Evolutionary conservation across 2,113 vertebrate species (phyloP).

Genomic region (Alethe diademata): DNA sequence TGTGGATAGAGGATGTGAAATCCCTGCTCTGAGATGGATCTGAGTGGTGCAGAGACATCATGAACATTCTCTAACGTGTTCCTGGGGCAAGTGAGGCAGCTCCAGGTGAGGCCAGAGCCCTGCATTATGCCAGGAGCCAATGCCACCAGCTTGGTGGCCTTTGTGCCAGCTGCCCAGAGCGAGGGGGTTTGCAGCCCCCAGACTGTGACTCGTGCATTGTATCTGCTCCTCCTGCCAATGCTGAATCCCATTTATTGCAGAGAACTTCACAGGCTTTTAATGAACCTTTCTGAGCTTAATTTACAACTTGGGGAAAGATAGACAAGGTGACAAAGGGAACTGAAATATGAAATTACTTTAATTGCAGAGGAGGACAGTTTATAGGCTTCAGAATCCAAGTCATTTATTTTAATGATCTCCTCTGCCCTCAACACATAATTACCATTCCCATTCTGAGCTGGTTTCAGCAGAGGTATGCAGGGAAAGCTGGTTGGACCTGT

Average conservation of each 20-base stretch:
- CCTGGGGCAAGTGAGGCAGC: neutral
- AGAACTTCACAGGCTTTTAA: neutral
- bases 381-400: conserved; percentile 51
- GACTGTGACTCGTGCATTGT: fast-evolving
- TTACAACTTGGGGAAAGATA: conserved; percentile 34
- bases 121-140: fast-evolving
- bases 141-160: neutral
- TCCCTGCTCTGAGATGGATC: neutral
- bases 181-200: neutral
- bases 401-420: conserved; percentile 61
- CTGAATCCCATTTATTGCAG: neutral
- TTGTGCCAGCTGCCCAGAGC: neutral
- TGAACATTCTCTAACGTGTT: fast-evolving
- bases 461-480: conserved; percentile 15
- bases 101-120: neutral
- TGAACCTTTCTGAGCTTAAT: neutral
- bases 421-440: conserved; percentile 49
- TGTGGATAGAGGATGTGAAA: neutral
- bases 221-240: neutral
- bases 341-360: conserved; percentile 55
- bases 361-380: conserved; percentile 57
- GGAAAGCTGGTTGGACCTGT: conserved; percentile 49
- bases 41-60: neutral
- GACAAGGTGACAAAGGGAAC: conserved; percentile 61
- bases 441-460: neutral